phyloP scores from a whole-genome alignment of 1,140 invertebrate species.

The Pogonognathellus flavescens region DNA sequence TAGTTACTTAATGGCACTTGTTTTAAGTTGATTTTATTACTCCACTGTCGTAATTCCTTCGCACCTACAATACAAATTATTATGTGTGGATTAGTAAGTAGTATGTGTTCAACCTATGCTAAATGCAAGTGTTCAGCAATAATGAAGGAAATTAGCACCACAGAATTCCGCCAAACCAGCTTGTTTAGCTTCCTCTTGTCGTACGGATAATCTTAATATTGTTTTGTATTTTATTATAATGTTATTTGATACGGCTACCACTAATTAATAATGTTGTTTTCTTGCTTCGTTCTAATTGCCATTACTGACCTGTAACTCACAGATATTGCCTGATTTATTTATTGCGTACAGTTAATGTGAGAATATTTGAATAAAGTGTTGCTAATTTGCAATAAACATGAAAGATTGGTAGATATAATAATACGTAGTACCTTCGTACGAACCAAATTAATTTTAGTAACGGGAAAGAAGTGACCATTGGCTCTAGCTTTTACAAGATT shows the following conservation, averaged over 20 bases:
- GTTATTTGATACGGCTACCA: too few species aligned
- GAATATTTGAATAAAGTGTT: too few species aligned
- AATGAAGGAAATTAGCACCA: not conserved
- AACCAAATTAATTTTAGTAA: too few species aligned
- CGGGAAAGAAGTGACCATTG: too few species aligned
- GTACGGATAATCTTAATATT: constrained; percentile 24
- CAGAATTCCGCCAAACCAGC: constrained; percentile 4
- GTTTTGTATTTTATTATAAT: not conserved
- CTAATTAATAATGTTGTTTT: not conserved
- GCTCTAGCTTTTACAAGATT: too few species aligned
- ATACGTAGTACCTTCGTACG: too few species aligned
- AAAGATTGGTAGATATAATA: too few species aligned
- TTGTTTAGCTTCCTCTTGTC: constrained; percentile 19
- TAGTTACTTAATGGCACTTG: not conserved
- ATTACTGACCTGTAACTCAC: not conserved
- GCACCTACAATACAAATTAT: not conserved
- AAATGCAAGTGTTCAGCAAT: not conserved
- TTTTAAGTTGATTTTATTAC: not conserved
- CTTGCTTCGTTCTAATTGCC: constrained; percentile 9
- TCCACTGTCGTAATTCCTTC: not conserved
- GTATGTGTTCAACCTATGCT: not conserved
- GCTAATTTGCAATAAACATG: too few species aligned
- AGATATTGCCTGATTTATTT: not conserved
- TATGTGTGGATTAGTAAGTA: constrained; percentile 1
- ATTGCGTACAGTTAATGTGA: too few species aligned